These are phyloP conservation scores for Spongilla lacustris DNA, from an alignment of 37 sponge, comb jelly and placozoan species.

Conservation along the genomic window DNA sequence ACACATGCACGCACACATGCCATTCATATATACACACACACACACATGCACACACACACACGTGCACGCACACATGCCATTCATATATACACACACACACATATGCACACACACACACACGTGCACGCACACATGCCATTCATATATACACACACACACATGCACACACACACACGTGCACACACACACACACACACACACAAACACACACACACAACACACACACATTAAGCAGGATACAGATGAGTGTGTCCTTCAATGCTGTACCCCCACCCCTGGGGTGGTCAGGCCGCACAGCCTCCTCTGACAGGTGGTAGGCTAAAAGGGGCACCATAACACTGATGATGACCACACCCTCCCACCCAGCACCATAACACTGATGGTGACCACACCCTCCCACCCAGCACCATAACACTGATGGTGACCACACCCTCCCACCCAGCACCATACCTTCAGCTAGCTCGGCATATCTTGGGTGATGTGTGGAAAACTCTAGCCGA, in stretches of 20 bases:
- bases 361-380: too few species aligned
- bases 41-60: not conserved
- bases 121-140: not conserved
- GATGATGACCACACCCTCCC: too few species aligned
- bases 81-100: not conserved
- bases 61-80: not conserved
- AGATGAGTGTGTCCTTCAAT: conserved; percentile 47
- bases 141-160: not conserved
- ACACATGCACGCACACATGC: not conserved
- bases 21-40: not conserved
- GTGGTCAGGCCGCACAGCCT: conserved; percentile 17
- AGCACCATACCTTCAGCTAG: not conserved
- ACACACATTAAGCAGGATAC: conserved; percentile 17
- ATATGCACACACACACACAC: not conserved
- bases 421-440: not conserved
- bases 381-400: too few species aligned
- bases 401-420: not conserved
- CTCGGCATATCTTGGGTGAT: conserved; percentile 6
- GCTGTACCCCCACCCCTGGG: not conserved
- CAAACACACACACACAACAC: not conserved
- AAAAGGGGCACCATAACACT: too few species aligned
- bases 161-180: not conserved
- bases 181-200: not conserved
- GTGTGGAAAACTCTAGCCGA: not conserved
- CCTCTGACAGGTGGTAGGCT: conserved; percentile 58